Percentiles rank a stretch among this genome's conserved stretches.
Conservation (phyloP, 2,113 vertebrate species). For the Gymnobelideus leadbeateri region DNA sequence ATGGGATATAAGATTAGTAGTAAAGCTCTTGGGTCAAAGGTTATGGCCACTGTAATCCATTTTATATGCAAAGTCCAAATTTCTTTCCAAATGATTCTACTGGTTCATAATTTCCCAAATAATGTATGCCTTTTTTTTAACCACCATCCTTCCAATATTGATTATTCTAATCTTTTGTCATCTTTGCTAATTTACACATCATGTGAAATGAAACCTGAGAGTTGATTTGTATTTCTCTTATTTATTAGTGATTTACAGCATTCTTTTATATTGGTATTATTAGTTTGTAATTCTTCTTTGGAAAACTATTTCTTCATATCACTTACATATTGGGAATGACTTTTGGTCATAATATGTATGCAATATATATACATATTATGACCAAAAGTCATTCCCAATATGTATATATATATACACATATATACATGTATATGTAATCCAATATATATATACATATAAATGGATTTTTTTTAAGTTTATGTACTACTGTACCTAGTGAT, state of each 20-base stretch:
- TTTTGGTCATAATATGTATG: background rate
- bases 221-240: background rate
- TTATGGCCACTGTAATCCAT: background rate
- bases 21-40: background rate
- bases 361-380: background rate
- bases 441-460: background rate
- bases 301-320: background rate
- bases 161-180: background rate
- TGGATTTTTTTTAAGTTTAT: no score
- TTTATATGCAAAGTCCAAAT: background rate
- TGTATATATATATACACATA: background rate
- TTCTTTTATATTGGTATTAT: background rate
- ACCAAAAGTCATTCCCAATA: no score
- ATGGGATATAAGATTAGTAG: background rate
- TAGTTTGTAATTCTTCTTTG: background rate
- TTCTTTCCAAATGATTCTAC: background rate
- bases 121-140: background rate
- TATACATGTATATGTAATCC: background rate
- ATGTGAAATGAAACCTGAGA: background rate
- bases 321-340: background rate
- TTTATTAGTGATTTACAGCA: background rate
- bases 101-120: background rate
- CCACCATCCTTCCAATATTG: background rate
- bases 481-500: background rate
- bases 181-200: background rate